Evolutionary conservation across 1,140 invertebrate genomes (phyloP).

Genomic region (Popillia japonica): DNA sequence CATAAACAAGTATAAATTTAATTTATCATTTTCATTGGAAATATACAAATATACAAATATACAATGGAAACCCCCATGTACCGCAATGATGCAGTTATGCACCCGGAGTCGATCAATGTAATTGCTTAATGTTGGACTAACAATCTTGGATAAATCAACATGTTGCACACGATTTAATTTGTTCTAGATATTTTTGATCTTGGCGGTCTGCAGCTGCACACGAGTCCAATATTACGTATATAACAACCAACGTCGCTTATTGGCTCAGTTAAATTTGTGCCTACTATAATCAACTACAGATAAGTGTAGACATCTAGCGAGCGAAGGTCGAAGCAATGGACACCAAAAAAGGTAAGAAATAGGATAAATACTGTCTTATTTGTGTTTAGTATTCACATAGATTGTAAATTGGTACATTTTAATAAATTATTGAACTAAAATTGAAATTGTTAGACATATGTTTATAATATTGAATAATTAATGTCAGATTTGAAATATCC

Average conservation of each 20-base stretch:
- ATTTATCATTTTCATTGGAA: no score
- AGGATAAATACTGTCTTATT: no score
- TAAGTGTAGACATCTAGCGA: neutral
- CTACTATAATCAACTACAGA: neutral
- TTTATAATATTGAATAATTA: no score
- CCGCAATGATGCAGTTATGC: no score
- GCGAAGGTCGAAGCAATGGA: neutral
- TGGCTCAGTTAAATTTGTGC: neutral
- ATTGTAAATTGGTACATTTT: no score
- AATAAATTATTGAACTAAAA: neutral
- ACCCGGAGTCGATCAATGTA: no score
- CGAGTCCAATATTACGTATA: constrained; percentile 16
- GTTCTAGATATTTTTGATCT: constrained; percentile 7
- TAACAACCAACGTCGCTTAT: neutral
- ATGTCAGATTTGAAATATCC: no score
- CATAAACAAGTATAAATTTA: no score
- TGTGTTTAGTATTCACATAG: no score
- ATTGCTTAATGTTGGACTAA: neutral
- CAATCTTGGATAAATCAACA: constrained; percentile 5
- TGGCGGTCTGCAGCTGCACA: constrained; percentile 26
- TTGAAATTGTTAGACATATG: neutral
- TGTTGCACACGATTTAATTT: constrained; percentile 17
- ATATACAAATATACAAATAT: no score
- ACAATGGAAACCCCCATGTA: no score
- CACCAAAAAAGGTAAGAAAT: constrained; percentile 25